Conservation (phyloP, 2,888 invertebrate genomes). For the Lumbricus terrestris region DNA sequence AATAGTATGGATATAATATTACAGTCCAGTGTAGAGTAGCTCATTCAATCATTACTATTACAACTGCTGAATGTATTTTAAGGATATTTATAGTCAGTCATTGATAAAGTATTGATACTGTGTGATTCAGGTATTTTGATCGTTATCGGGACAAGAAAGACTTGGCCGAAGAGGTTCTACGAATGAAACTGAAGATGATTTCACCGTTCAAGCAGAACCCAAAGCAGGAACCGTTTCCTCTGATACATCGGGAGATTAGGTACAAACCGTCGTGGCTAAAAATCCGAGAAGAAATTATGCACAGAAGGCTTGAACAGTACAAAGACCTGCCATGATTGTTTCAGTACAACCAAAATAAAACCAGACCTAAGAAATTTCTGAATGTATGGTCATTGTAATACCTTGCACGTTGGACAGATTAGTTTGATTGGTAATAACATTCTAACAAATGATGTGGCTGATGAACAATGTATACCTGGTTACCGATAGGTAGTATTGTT, state of each 20-base stretch:
- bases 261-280: slow-evolving; percentile 49
- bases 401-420: not conserved
- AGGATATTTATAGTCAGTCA: not conserved
- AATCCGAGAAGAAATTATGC: slow-evolving; percentile 38
- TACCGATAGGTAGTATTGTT: not conserved
- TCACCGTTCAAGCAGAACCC: slow-evolving; percentile 70
- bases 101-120: not conserved
- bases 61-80: too few relatives aligned
- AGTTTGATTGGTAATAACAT: too few relatives aligned
- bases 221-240: slow-evolving; percentile 45
- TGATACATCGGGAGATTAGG: slow-evolving; percentile 37
- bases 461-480: not conserved
- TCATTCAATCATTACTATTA: too few relatives aligned
- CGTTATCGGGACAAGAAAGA: slow-evolving; percentile 87
- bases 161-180: slow-evolving; percentile 81
- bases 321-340: slow-evolving; percentile 36
- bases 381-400: not conserved
- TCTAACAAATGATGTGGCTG: not conserved
- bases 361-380: not conserved
- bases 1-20: too few relatives aligned
- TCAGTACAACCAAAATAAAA: not conserved
- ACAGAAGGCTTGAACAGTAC: slow-evolving; percentile 39
- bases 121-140: slow-evolving; percentile 77
- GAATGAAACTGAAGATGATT: slow-evolving; percentile 72
- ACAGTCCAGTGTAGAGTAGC: too few relatives aligned